These are phyloP conservation scores for Cosmia trapezina DNA, from an alignment of 2,888 invertebrate genomes.

Conservation along the genomic window DNA sequence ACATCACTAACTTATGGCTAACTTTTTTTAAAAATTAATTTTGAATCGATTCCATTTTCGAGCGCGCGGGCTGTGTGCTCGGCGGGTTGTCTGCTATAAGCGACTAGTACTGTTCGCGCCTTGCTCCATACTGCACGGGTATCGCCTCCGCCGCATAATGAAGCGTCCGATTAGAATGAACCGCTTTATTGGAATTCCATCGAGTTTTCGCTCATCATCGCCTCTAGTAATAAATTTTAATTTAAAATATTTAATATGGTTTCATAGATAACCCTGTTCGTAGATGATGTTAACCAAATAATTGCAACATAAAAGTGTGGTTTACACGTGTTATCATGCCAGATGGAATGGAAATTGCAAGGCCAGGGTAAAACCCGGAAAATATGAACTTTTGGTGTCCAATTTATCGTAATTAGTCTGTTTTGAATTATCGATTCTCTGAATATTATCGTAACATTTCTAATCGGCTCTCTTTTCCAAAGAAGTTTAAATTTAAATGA, in stretches of 20 bases:
- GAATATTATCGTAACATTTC: neutral
- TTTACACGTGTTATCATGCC: slow-evolving; percentile 51
- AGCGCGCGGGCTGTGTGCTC: slow-evolving; percentile 55
- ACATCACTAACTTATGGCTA: slow-evolving; percentile 59
- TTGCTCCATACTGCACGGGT: slow-evolving; percentile 76
- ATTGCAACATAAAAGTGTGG: slow-evolving; percentile 46
- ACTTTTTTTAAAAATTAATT: slow-evolving; percentile 50
- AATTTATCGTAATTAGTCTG: neutral
- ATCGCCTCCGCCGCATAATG: slow-evolving; percentile 57
- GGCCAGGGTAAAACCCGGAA: slow-evolving; percentile 32
- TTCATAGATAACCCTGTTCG: slow-evolving; percentile 46
- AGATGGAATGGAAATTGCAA: slow-evolving; percentile 46
- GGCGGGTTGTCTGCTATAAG: slow-evolving; percentile 61
- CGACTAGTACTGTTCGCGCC: slow-evolving; percentile 76
- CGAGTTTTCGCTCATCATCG: slow-evolving; percentile 73
- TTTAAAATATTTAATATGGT: slow-evolving; percentile 52
- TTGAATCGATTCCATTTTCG: slow-evolving; percentile 67
- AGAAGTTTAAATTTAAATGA: neutral
- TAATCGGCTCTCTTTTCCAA: neutral
- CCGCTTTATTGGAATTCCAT: slow-evolving; percentile 73
- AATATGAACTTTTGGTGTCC: slow-evolving; percentile 18
- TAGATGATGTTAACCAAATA: slow-evolving; percentile 47
- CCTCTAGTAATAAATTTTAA: slow-evolving; percentile 59
- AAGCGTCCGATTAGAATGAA: slow-evolving; percentile 66
- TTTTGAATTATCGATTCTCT: neutral